phyloP scores from a whole-genome alignment of 2,888 invertebrate genomes.

The Perdita meconis region DNA sequence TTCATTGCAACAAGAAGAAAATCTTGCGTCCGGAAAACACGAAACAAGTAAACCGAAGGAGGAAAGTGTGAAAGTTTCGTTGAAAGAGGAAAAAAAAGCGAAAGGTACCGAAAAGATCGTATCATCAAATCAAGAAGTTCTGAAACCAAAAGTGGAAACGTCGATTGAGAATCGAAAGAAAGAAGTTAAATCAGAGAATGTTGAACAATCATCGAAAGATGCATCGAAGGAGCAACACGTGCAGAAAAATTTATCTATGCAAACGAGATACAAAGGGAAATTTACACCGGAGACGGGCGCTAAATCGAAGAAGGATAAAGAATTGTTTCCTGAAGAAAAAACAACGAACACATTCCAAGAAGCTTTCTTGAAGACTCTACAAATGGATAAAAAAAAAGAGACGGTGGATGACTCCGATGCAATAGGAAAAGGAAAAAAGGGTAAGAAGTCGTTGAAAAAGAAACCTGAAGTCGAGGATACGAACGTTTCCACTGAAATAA shows the following conservation, averaged over 20 bases:
- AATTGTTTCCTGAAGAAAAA: conserved; percentile 68
- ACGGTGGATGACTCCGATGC: conserved; percentile 54
- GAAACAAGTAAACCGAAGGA: conserved; percentile 15
- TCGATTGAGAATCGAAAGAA: conserved; percentile 13
- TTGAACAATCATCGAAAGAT: conserved; percentile 35
- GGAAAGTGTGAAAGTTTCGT: conserved; percentile 16
- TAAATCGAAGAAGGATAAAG: conserved; percentile 71
- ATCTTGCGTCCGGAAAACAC: conserved; percentile 16
- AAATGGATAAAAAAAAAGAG: conserved; percentile 74
- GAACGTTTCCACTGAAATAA: neutral
- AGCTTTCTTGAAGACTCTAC: conserved; percentile 77
- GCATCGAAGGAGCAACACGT: conserved; percentile 36
- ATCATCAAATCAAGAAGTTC: conserved; percentile 6
- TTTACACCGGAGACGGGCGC: conserved; percentile 69
- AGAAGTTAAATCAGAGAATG: conserved; percentile 23
- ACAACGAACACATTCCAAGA: conserved; percentile 78
- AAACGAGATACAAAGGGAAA: conserved; percentile 71
- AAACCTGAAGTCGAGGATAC: conserved; percentile 54
- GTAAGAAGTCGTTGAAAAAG: conserved; percentile 60
- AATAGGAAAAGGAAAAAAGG: conserved; percentile 61
- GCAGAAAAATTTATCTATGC: conserved; percentile 56
- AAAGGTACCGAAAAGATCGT: conserved; percentile 15
- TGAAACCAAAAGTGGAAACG: conserved; percentile 29
- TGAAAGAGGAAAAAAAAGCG: conserved; percentile 21
- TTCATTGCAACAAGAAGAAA: conserved; percentile 7